phyloP scores from a whole-genome alignment of 2,888 invertebrate species.

The Leucophenga montana region DNA sequence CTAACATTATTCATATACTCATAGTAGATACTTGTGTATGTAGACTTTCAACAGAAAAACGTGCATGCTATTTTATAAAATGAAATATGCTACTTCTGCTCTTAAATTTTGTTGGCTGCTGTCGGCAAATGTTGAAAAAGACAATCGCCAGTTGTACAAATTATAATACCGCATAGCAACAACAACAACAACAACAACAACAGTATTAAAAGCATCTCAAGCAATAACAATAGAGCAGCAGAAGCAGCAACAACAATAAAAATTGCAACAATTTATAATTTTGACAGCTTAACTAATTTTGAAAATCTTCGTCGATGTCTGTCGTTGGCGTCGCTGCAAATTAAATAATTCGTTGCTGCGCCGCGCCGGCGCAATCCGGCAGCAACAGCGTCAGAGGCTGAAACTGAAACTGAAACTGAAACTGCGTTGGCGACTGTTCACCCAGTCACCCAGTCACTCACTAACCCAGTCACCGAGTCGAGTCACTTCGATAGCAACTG shows the following conservation, averaged over 20 bases:
- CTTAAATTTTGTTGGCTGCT: background rate
- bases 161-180: background rate
- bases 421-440: constrained; percentile 11
- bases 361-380: background rate
- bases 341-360: constrained; percentile 37
- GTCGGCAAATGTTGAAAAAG: background rate
- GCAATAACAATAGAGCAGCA: background rate
- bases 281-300: constrained; percentile 59
- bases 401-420: background rate
- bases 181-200: background rate
- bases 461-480: background rate
- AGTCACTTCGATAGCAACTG: constrained; percentile 4
- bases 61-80: too few relatives aligned
- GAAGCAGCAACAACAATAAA: constrained; percentile 35
- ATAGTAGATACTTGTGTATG: too few relatives aligned
- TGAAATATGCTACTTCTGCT: too few relatives aligned
- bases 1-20: too few relatives aligned
- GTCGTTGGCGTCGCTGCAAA: constrained; percentile 35
- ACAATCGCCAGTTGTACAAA: constrained; percentile 1
- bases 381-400: background rate
- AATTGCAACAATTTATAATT: constrained; percentile 62
- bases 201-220: background rate
- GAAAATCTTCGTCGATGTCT: constrained; percentile 28
- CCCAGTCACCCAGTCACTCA: constrained; percentile 8
- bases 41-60: too few relatives aligned